These are phyloP conservation scores for Lepus americanus DNA, from an alignment of 2,113 vertebrate species.

Conservation along the genomic window DNA sequence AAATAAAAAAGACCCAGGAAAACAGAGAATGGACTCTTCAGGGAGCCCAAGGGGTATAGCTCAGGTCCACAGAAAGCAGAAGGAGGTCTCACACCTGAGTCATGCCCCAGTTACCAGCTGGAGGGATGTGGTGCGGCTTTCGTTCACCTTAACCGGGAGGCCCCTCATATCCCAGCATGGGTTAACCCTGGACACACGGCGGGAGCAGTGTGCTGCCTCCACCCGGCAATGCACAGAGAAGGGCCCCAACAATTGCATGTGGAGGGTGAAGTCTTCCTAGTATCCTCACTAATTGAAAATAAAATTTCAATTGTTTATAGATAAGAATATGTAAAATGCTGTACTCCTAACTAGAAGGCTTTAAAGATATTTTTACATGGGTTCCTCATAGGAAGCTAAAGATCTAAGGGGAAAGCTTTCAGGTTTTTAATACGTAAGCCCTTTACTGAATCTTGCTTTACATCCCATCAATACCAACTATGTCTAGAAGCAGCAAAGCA, in stretches of 20 bases:
- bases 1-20: neutral
- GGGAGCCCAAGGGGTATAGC: neutral
- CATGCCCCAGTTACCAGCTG: neutral
- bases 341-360: neutral
- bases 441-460: neutral
- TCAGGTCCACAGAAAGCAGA: too few relatives aligned
- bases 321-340: neutral
- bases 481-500: neutral
- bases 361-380: constrained; percentile 11
- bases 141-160: neutral
- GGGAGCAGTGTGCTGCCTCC: too few relatives aligned
- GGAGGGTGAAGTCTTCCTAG: neutral
- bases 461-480: neutral
- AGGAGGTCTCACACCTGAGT: neutral
- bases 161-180: neutral
- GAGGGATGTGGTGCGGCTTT: neutral
- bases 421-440: neutral
- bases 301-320: constrained; percentile 45
- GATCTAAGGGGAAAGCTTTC: neutral
- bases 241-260: neutral
- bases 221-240: neutral
- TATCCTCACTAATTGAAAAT: neutral
- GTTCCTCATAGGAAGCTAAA: neutral
- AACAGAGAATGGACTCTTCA: neutral
- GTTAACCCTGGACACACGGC: neutral